Conservation (phyloP, 35 echinoderm and acorn worm species). For the Apostichopus japonicus region DNA sequence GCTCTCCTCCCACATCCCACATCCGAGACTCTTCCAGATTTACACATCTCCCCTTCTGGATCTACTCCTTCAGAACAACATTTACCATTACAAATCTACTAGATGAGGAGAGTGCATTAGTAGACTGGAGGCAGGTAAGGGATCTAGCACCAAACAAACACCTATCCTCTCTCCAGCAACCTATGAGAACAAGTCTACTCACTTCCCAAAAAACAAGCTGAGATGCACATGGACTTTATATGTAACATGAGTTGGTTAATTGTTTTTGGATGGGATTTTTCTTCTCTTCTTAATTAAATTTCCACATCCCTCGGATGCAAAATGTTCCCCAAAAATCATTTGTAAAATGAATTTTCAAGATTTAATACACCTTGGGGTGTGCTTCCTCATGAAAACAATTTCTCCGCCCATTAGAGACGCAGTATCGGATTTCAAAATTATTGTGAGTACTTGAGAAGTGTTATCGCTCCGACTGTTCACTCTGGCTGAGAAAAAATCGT, state of each 20-base stretch:
- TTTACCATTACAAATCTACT: too few relatives aligned
- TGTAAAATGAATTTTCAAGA: background rate
- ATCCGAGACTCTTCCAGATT: too few relatives aligned
- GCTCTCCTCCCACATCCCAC: too few relatives aligned
- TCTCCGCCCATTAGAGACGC: background rate
- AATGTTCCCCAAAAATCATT: background rate
- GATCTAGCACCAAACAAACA: too few relatives aligned
- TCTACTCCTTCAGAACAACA: too few relatives aligned
- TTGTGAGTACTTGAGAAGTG: background rate
- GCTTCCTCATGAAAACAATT: constrained; percentile 10
- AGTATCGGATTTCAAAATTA: background rate
- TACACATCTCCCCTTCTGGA: too few relatives aligned
- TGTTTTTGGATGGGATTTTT: background rate
- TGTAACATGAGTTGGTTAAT: background rate
- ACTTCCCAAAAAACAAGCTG: background rate
- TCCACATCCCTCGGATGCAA: background rate
- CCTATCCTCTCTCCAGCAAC: too few relatives aligned
- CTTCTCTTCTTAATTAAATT: background rate
- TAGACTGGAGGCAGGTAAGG: too few relatives aligned
- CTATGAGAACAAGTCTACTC: too few relatives aligned
- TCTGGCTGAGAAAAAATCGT: background rate
- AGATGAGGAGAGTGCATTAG: too few relatives aligned
- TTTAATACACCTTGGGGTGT: background rate
- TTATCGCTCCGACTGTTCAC: background rate
- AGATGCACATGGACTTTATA: background rate